These are phyloP conservation scores for Aphodius sticticus DNA, from an alignment of 2,888 invertebrate species.

Conservation along the genomic window DNA sequence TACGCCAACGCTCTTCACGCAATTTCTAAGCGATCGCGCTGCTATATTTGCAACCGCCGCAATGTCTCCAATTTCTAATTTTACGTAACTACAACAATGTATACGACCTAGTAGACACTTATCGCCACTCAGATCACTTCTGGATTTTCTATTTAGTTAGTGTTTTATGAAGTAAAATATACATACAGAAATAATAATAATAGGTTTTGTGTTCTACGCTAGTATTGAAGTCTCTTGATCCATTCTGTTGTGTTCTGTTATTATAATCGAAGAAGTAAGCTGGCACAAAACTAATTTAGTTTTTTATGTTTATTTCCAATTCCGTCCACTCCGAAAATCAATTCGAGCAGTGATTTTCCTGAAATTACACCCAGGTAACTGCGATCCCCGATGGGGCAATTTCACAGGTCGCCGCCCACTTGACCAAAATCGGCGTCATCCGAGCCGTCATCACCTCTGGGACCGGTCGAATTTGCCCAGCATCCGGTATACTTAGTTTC, in stretches of 20 bases:
- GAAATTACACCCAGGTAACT: slow-evolving; percentile 46
- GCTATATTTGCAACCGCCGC: not conserved
- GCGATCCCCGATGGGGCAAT: slow-evolving; percentile 54
- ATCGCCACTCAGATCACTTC: not conserved
- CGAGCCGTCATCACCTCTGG: slow-evolving; percentile 50
- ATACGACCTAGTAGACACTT: not conserved
- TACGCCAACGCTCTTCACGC: slow-evolving; percentile 4
- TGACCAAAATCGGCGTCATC: slow-evolving; percentile 50
- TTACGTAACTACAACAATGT: not conserved
- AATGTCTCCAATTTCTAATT: not conserved
- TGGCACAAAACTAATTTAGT: not conserved
- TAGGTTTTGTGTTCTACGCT: not conserved
- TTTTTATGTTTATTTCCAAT: not conserved
- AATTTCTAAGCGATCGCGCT: not conserved
- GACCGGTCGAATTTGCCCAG: slow-evolving; percentile 32
- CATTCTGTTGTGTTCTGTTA: not conserved
- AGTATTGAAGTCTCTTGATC: not conserved
- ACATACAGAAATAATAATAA: not conserved
- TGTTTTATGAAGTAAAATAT: too few relatives aligned
- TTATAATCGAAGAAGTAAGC: not conserved
- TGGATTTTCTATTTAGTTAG: not conserved
- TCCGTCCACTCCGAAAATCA: not conserved
- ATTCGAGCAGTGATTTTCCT: slow-evolving; percentile 16
- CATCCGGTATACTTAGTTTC: slow-evolving; percentile 20
- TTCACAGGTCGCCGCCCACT: slow-evolving; percentile 55